Conservation (phyloP, 2,888 invertebrate genomes). For the Eucera pruinosa region DNA sequence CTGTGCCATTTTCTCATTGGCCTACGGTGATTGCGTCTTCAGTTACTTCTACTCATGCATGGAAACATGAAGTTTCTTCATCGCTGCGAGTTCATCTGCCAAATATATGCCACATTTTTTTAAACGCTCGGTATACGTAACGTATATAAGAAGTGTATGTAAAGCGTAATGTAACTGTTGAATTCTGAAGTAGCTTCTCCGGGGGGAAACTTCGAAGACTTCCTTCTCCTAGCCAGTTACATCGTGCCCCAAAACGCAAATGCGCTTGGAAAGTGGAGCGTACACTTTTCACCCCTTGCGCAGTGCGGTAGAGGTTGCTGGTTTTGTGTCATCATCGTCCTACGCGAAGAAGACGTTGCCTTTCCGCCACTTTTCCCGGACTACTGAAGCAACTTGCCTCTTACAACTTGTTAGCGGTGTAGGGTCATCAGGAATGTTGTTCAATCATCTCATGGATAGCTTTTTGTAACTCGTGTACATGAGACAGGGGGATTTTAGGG, state of each 20-base stretch:
- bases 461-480: background rate
- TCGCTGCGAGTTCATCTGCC: too few relatives aligned
- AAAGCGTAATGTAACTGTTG: too few relatives aligned
- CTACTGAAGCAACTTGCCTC: slow-evolving; percentile 22
- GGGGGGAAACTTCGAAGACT: slow-evolving; percentile 1
- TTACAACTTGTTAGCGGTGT: slow-evolving; percentile 24
- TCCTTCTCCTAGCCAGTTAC: slow-evolving; percentile 10
- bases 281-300: slow-evolving; percentile 54
- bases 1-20: too few relatives aligned
- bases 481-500: background rate
- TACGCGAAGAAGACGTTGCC: slow-evolving; percentile 22
- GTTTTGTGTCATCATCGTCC: slow-evolving; percentile 21
- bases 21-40: too few relatives aligned
- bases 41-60: too few relatives aligned
- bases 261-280: slow-evolving; percentile 52
- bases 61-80: too few relatives aligned
- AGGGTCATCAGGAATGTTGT: slow-evolving; percentile 29
- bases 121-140: too few relatives aligned
- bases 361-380: slow-evolving; percentile 14
- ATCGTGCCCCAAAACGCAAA: slow-evolving; percentile 41
- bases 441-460: background rate
- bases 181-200: background rate
- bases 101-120: too few relatives aligned
- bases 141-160: too few relatives aligned
- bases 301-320: slow-evolving; percentile 51